Evolutionary conservation across 2,113 vertebrate species (phyloP).

Genomic region (Daboia siamensis): DNA sequence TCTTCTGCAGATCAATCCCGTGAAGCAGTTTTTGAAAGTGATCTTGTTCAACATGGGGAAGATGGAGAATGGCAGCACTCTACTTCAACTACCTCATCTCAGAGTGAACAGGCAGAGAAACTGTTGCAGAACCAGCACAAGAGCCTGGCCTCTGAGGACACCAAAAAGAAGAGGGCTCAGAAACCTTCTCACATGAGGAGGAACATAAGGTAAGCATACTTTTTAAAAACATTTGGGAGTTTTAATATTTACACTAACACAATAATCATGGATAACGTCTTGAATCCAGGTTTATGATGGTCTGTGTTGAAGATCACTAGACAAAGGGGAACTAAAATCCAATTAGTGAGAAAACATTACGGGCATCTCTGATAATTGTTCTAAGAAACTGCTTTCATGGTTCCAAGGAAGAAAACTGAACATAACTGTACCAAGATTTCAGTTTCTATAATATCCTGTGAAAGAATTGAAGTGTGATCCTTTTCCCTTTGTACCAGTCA

Average conservation of each 20-base stretch:
- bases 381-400: not conserved
- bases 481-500: not conserved
- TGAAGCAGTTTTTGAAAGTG: slow-evolving; percentile 75
- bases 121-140: slow-evolving; percentile 77
- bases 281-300: not conserved
- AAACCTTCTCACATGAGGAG: slow-evolving; percentile 93
- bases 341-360: not conserved
- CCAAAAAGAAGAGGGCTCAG: slow-evolving; percentile 84
- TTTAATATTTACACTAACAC: not conserved
- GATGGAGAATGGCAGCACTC: slow-evolving; percentile 83
- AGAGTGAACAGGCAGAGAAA: slow-evolving; percentile 81
- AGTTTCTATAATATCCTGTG: not conserved
- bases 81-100: slow-evolving; percentile 90
- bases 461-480: not conserved
- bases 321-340: not conserved
- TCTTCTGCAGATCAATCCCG: slow-evolving; percentile 77
- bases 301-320: not conserved
- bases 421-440: not conserved
- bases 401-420: not conserved
- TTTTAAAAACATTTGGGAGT: not conserved
- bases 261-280: not conserved
- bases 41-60: slow-evolving; percentile 74
- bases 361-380: not conserved
- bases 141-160: slow-evolving; percentile 74
- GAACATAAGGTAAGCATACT: slow-evolving; percentile 86